These are phyloP conservation scores for Phoxinus phoxinus DNA, from an alignment of 2,113 vertebrate genomes.

Conservation along the genomic window DNA sequence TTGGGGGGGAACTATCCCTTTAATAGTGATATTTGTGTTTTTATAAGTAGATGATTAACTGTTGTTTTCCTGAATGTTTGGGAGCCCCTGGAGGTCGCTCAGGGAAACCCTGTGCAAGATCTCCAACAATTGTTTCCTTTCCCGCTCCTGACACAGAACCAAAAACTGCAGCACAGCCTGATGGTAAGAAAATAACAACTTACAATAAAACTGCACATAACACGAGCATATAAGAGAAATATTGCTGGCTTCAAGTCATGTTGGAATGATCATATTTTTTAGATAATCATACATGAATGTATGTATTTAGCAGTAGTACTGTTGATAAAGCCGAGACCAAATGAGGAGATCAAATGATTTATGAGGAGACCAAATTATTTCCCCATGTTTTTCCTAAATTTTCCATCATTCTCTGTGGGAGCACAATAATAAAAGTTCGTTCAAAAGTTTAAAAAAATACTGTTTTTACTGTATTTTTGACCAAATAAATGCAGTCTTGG, in stretches of 20 bases:
- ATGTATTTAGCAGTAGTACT: not conserved
- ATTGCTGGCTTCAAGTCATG: not conserved
- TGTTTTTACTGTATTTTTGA: not conserved
- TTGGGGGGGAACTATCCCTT: not conserved
- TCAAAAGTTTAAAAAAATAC: not conserved
- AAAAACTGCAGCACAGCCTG: slow-evolving; percentile 70
- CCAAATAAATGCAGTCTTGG: not conserved
- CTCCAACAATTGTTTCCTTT: slow-evolving; percentile 69
- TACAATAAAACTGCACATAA: not conserved
- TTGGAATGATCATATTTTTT: not conserved
- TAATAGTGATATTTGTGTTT: not conserved
- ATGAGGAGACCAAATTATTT: not conserved
- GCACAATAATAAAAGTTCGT: not conserved
- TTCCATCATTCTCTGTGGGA: not conserved
- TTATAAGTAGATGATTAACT: slow-evolving; percentile 50
- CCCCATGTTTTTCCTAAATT: not conserved
- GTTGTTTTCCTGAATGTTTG: slow-evolving; percentile 34
- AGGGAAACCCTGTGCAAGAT: slow-evolving; percentile 65
- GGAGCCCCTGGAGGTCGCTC: slow-evolving; percentile 62
- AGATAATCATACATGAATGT: not conserved
- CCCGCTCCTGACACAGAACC: slow-evolving; percentile 73
- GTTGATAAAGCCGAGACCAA: not conserved
- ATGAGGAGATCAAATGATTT: not conserved
- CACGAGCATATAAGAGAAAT: not conserved
- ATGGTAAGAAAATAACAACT: slow-evolving; percentile 25